phyloP scores from a whole-genome alignment of 2,113 vertebrate genomes.

The Salvelinus namaycush region DNA sequence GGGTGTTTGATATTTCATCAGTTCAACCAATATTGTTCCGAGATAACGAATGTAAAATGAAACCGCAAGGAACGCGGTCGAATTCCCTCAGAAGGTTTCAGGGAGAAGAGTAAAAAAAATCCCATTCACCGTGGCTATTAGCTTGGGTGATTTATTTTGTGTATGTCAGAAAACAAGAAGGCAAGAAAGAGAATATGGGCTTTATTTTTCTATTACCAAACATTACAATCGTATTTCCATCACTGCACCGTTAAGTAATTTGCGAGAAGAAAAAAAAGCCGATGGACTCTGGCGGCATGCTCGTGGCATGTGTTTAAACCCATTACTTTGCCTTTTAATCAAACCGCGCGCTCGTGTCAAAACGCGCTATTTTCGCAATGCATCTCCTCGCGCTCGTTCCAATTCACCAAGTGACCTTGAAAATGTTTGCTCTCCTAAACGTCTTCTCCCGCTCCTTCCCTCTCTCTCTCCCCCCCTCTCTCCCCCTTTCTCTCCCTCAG shows the following conservation, averaged over 20 bases:
- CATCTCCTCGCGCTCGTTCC: slow-evolving; percentile 88
- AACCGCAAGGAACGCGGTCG: slow-evolving; percentile 35
- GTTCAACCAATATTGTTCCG: slow-evolving; percentile 54
- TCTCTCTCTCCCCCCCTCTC: background rate
- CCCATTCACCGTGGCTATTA: slow-evolving; percentile 63
- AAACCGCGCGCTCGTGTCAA: slow-evolving; percentile 91
- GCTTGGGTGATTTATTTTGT: slow-evolving; percentile 68
- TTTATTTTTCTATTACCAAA: slow-evolving; percentile 78
- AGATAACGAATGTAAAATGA: slow-evolving; percentile 52
- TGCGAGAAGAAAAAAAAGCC: slow-evolving; percentile 75
- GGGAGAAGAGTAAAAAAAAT: slow-evolving; percentile 23
- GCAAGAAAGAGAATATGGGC: slow-evolving; percentile 59
- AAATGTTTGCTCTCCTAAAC: slow-evolving; percentile 96
- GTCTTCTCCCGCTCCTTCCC: slow-evolving; percentile 71
- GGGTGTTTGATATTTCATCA: slow-evolving; percentile 62
- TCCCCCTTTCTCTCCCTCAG: slow-evolving; percentile 58
- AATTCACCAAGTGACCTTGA: slow-evolving; percentile 96
- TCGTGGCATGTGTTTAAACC: slow-evolving; percentile 94
- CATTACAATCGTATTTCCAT: slow-evolving; percentile 83
- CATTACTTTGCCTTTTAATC: slow-evolving; percentile 99
- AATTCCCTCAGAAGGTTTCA: slow-evolving; percentile 33
- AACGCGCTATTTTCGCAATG: slow-evolving; percentile 92
- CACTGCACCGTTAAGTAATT: slow-evolving; percentile 87
- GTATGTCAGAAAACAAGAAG: slow-evolving; percentile 72
- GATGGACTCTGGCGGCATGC: slow-evolving; percentile 90